phyloP scores from a whole-genome alignment of 2,113 vertebrate species.

The Clarias batrachus region DNA sequence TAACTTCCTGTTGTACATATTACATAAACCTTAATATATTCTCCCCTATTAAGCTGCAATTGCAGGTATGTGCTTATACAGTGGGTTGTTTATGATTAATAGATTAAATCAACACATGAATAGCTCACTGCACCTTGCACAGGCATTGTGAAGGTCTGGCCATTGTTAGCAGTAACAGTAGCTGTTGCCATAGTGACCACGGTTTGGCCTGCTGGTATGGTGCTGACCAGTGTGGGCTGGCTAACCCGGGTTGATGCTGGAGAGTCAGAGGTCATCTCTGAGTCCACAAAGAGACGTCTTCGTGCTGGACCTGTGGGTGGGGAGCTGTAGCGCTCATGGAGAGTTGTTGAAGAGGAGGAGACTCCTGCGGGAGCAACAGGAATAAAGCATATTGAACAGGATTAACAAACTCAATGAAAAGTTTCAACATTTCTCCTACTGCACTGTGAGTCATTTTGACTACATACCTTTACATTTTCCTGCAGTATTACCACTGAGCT shows the following conservation, averaged over 20 bases:
- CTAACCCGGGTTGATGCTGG: constrained; percentile 63
- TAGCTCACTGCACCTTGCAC: constrained; percentile 75
- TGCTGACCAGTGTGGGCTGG: constrained; percentile 63
- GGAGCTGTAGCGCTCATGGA: constrained; percentile 94
- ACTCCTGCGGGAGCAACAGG: constrained; percentile 67
- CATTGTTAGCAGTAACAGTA: constrained; percentile 66
- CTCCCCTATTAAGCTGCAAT: neutral
- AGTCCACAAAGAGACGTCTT: constrained; percentile 89
- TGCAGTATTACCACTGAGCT: constrained; percentile 71
- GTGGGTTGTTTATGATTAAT: neutral
- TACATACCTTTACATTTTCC: constrained; percentile 57
- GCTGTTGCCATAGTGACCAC: constrained; percentile 78
- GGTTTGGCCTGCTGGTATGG: constrained; percentile 76
- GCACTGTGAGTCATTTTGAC: neutral
- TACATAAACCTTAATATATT: neutral
- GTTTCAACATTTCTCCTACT: neutral
- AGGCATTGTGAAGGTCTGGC: constrained; percentile 81
- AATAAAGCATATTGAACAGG: neutral
- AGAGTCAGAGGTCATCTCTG: constrained; percentile 65
- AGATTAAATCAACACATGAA: too few species aligned
- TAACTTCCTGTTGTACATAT: neutral
- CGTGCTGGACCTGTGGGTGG: constrained; percentile 89
- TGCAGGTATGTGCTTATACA: neutral
- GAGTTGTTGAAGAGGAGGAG: constrained; percentile 79
- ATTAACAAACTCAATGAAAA: neutral